Evolutionary conservation across 2,797 vertebrate species (phyloP), one percentile per base, ranked within the genome.

Genomic region (Neostethus bicornis): DNA sequence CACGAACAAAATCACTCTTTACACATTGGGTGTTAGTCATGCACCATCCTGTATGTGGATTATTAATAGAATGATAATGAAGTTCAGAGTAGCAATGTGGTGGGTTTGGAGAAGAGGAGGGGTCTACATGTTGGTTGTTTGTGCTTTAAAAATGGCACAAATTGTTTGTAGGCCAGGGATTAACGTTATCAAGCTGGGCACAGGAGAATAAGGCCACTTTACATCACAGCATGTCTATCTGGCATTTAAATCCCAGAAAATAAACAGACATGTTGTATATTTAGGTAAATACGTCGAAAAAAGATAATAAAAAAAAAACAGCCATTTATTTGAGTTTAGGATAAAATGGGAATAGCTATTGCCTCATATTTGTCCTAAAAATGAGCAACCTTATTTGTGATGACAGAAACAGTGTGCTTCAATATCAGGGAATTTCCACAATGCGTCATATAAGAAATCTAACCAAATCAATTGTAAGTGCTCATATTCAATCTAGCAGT

Each of bases 1-100:
- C 44, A 14, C 45, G 52, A 44, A 31, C 26, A 46, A 25, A 54
- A 19, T 71, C 63, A 68, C 61, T 62, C 56, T 54, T 16, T 21
- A 81, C 70, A 73, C 78, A 20, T 56, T 2, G 61, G 52, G 62
- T 77, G 80, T 81, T 77, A 64, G 62, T 72, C 69, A 70, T 70
- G 68, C 77, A 77, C 42, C 55, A 25, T 34, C 1, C 51, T 63
- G 59, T 12, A 31, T 55, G 68, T 73, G 69, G 69, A 60, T 78
- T 78, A 74, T 77, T 73, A 73, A 78, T 62, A 37, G 52, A 34
- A 65, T 73, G 61, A 47, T 69, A 59, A 69, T 76, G 57, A 59
- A 45, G 75, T 60, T 57, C 26, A 43, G 34, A 51, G 59, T 55
- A 24, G 46, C 43, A 41, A 38, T 34, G 47, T 58, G 23, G 34